These are phyloP conservation scores for Artibeus lituratus DNA, from an alignment of 2,797 vertebrate species.

Conservation along the genomic window DNA sequence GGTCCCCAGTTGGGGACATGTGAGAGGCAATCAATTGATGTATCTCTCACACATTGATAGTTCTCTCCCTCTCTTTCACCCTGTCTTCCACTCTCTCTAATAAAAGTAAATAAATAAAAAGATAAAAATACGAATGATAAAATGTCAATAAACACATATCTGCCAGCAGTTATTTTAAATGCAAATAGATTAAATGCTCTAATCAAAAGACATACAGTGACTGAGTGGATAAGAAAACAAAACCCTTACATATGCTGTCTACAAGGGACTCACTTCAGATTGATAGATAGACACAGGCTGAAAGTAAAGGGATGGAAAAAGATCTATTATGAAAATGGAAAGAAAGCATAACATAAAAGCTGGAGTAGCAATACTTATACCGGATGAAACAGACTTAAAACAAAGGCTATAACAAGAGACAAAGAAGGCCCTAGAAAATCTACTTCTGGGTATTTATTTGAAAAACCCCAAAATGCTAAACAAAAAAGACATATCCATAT, in stretches of 20 bases:
- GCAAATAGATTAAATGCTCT: neutral
- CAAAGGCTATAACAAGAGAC: neutral
- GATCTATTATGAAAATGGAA: neutral
- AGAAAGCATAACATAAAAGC: neutral
- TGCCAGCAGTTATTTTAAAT: neutral
- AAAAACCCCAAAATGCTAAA: neutral
- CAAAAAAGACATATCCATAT: neutral
- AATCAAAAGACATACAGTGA: neutral
- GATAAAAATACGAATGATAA: neutral
- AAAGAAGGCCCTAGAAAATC: neutral
- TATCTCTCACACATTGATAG: too few species aligned
- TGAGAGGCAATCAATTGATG: too few species aligned
- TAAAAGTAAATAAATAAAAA: neutral
- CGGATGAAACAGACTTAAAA: neutral
- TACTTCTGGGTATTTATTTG: neutral
- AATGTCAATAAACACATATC: neutral
- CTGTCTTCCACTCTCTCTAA: too few species aligned
- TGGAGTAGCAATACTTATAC: neutral
- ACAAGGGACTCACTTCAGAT: neutral
- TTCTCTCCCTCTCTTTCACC: too few species aligned
- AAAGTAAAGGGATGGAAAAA: neutral
- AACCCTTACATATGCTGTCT: neutral
- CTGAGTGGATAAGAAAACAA: neutral
- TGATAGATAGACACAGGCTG: neutral
- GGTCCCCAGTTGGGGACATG: too few species aligned